Evolutionary conservation across 2,797 vertebrate species (phyloP).

Genomic region (Spinus olivaceus): DNA sequence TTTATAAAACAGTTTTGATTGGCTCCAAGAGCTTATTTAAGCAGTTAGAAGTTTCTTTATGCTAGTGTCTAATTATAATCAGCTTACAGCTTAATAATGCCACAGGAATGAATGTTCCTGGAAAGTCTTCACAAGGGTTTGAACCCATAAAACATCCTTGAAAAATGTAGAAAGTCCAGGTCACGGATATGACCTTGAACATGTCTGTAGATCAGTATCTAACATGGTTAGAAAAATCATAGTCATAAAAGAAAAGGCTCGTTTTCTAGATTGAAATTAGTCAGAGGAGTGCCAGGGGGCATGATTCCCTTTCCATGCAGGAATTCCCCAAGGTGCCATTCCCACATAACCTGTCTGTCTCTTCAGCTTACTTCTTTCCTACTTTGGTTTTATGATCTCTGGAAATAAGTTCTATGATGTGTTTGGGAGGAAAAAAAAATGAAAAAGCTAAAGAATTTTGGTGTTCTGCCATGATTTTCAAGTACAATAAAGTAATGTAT

Average conservation of each 20-base stretch:
- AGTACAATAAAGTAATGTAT: not conserved
- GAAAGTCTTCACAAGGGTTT: not conserved
- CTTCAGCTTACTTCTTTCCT: not conserved
- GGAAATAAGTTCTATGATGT: not conserved
- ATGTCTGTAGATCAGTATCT: not conserved
- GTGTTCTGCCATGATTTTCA: not conserved
- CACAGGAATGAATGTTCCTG: not conserved
- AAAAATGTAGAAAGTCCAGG: not conserved
- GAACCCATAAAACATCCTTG: not conserved
- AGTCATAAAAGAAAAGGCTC: not conserved
- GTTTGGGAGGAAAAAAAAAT: not conserved
- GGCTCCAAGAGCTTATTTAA: not conserved
- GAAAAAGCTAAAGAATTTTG: not conserved
- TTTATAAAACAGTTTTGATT: conserved; percentile 23
- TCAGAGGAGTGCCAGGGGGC: not conserved
- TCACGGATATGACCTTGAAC: not conserved
- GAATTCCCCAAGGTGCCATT: not conserved
- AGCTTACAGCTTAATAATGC: not conserved
- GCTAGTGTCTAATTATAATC: not conserved
- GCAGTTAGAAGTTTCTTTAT: not conserved
- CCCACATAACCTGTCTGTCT: not conserved
- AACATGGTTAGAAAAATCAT: not conserved
- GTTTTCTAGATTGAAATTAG: not conserved
- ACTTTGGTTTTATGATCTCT: not conserved
- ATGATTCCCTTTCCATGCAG: not conserved